phyloP scores from a whole-genome alignment of 1,140 invertebrate species.

The Drosophila repletoides region DNA sequence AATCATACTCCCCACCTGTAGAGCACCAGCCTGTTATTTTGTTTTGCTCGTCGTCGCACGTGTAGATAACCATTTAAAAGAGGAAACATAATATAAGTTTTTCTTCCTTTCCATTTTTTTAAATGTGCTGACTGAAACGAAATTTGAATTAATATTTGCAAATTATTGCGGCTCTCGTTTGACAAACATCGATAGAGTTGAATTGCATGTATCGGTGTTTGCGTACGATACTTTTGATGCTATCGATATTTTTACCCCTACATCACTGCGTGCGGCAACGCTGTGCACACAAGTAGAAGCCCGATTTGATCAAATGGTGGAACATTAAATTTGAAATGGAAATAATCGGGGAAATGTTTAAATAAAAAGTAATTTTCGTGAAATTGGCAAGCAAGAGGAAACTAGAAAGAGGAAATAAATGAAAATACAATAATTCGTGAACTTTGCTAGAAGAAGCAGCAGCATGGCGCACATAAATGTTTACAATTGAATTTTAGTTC shows the following conservation, averaged over 20 bases:
- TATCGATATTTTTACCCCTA: conserved; percentile 45
- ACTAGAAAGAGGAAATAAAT: background rate
- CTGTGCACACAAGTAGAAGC: conserved; percentile 38
- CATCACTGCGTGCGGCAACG: conserved; percentile 46
- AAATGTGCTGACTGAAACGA: background rate
- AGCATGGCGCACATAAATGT: conserved; percentile 34
- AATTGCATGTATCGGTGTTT: conserved; percentile 2
- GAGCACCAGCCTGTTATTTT: too few species aligned
- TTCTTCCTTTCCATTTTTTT: too few species aligned
- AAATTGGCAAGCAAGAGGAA: conserved; percentile 6
- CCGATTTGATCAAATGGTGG: conserved; percentile 40
- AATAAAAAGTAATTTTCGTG: conserved; percentile 23
- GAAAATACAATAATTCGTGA: background rate
- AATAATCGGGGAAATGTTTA: conserved; percentile 7
- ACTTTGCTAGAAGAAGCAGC: background rate
- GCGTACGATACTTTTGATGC: conserved; percentile 15
- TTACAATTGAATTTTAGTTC: conserved; percentile 34
- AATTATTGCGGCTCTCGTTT: conserved; percentile 2
- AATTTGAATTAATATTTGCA: conserved; percentile 18
- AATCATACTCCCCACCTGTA: too few species aligned
- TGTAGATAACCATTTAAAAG: too few species aligned
- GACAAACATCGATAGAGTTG: conserved; percentile 16
- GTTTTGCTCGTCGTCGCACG: too few species aligned
- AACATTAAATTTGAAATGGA: conserved; percentile 31
- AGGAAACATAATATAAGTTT: too few species aligned